Conservation (phyloP, 2,888 invertebrate genomes). For the Orchesellides sinensis region DNA sequence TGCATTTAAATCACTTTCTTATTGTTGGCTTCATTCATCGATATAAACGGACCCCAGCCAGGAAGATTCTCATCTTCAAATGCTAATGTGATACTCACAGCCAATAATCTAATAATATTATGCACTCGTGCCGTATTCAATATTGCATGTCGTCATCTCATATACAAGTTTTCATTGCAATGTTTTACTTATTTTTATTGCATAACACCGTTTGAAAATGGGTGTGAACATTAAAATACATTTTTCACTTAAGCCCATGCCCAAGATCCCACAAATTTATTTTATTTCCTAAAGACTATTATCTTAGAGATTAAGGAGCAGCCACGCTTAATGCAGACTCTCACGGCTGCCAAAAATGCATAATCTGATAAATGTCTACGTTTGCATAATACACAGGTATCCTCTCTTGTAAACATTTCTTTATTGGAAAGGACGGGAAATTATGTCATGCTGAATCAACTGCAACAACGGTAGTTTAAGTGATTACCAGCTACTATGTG, state of each 20-base stretch:
- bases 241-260: neutral
- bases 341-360: slow-evolving; percentile 22
- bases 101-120: too few species aligned
- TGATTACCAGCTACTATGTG: neutral
- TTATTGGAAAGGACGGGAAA: slow-evolving; percentile 14
- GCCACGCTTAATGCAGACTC: slow-evolving; percentile 1
- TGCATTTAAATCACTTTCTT: slow-evolving; percentile 16
- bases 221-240: slow-evolving; percentile 33
- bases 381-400: neutral
- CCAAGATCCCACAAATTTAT: neutral
- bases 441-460: neutral
- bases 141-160: slow-evolving; percentile 16
- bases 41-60: neutral
- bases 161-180: slow-evolving; percentile 21
- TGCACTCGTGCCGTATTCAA: neutral
- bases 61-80: slow-evolving; percentile 10
- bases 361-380: slow-evolving; percentile 12
- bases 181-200: slow-evolving; percentile 34
- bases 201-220: slow-evolving; percentile 22
- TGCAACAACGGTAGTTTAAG: neutral
- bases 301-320: slow-evolving; percentile 31
- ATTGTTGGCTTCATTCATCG: neutral
- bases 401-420: neutral
- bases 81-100: neutral
- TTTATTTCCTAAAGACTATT: slow-evolving; percentile 1